Conservation (phyloP, 2,797 vertebrate species). For the Fringilla coelebs region DNA sequence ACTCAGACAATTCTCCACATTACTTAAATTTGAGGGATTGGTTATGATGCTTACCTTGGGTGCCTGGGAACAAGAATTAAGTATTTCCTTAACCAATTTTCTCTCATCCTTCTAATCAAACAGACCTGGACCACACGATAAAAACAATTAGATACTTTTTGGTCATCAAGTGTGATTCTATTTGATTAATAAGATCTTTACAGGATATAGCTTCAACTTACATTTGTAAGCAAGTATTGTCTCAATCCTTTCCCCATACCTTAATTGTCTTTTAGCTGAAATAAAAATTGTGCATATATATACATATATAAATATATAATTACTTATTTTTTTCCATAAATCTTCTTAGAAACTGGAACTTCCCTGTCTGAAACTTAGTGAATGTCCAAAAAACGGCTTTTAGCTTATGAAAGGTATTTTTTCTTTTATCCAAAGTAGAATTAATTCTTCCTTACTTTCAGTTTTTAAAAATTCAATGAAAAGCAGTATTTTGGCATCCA, state of each 20-base stretch:
- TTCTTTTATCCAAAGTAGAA: neutral
- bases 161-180: neutral
- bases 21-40: neutral
- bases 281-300: neutral
- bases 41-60: neutral
- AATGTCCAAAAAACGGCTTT: neutral
- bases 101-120: neutral
- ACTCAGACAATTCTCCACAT: neutral
- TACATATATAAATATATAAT: neutral
- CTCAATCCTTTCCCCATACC: neutral
- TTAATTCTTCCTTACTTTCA: neutral
- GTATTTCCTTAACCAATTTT: slow-evolving; percentile 7
- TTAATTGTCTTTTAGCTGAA: neutral
- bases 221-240: neutral
- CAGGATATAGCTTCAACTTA: neutral
- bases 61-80: neutral
- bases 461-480: neutral
- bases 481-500: neutral
- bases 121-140: neutral
- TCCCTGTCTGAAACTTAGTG: neutral
- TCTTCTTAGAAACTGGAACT: neutral
- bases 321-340: neutral
- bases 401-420: neutral
- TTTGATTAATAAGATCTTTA: neutral
- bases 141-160: neutral